Conservation (phyloP, 2,113 vertebrate genomes). For the Pterocles orientalis region DNA sequence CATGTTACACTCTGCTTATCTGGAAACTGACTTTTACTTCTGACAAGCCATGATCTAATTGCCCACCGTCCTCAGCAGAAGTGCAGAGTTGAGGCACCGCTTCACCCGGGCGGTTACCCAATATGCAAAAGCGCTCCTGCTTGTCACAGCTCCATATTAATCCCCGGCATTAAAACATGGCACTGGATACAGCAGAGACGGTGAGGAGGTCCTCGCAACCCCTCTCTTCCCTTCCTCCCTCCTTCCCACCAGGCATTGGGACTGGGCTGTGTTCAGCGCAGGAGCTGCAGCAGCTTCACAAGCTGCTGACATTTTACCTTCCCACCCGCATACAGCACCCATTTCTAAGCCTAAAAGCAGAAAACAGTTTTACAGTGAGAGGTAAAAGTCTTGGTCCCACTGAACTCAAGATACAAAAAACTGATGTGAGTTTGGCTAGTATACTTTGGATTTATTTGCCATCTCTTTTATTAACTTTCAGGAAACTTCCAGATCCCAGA, state of each 20-base stretch:
- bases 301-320: fast-evolving
- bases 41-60: not conserved
- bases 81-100: fast-evolving
- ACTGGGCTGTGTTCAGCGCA: not conserved
- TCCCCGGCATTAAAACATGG: not conserved
- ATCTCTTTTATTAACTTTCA: not conserved
- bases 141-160: fast-evolving
- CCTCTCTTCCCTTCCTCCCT: not conserved
- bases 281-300: not conserved
- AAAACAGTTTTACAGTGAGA: not conserved
- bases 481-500: not conserved
- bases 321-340: fast-evolving
- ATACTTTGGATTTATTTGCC: not conserved
- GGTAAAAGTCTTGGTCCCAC: not conserved
- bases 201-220: not conserved
- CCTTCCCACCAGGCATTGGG: fast-evolving
- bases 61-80: not conserved
- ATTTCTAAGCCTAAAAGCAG: not conserved
- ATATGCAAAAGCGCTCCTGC: not conserved
- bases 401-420: not conserved
- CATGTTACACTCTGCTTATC: not conserved
- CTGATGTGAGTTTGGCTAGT: not conserved
- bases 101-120: not conserved
- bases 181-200: not conserved
- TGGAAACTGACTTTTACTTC: not conserved